phyloP scores from a whole-genome alignment of 2,888 invertebrate genomes.

The Philhelius pedissequus region DNA sequence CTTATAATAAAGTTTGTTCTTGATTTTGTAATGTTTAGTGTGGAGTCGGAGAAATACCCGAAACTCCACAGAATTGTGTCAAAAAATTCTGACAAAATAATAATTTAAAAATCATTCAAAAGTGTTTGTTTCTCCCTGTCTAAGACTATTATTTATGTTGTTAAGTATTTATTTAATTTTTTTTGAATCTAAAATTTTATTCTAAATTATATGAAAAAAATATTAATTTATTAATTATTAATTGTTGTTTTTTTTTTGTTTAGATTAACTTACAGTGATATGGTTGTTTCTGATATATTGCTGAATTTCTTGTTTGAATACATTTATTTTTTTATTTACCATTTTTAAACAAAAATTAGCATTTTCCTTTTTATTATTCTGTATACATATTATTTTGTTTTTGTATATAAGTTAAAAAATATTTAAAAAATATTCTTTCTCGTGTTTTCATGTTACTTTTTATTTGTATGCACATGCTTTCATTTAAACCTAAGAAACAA shows the following conservation, averaged over 20 bases:
- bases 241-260: neutral
- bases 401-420: conserved; percentile 63
- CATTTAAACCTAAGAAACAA: conserved; percentile 32
- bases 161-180: conserved; percentile 2
- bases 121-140: conserved; percentile 55
- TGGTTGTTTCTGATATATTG: conserved; percentile 71
- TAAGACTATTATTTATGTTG: conserved; percentile 18
- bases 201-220: conserved; percentile 56
- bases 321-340: conserved; percentile 47
- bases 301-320: conserved; percentile 62
- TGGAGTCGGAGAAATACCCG: neutral
- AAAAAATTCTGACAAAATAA: conserved; percentile 3
- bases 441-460: conserved; percentile 35
- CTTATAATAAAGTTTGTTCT: neutral
- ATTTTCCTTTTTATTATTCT: conserved; percentile 47
- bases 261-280: conserved; percentile 68
- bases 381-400: conserved; percentile 38
- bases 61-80: neutral
- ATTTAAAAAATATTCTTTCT: conserved; percentile 40
- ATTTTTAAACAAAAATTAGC: conserved; percentile 52
- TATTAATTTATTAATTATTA: neutral
- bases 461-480: conserved; percentile 52
- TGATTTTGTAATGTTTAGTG: neutral
- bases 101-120: neutral
- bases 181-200: conserved; percentile 31